Evolutionary conservation across 2,797 vertebrate genomes (phyloP), one percentile per base, ranked within the genome.

Genomic region (Chelidonichthys spinosus): DNA sequence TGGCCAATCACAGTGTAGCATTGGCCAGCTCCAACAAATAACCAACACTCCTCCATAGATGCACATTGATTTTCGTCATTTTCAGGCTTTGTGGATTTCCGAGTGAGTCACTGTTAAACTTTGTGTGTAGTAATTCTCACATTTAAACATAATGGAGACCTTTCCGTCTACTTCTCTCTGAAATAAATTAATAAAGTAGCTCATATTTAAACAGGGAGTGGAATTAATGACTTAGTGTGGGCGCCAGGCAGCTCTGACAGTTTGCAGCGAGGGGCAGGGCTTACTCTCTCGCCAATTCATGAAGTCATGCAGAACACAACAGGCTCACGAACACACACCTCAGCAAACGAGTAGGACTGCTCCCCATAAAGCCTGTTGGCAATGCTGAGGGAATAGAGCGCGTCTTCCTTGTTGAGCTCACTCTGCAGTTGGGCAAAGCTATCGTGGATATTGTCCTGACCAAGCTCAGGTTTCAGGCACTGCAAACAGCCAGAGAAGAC

Each of bases 281-380:
- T 32, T 32, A 49, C 7, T 17, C 17, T 32, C 33, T 43, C 6
- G 6, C 36, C 11, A 39, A 36, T 25, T 32, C 10, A 56, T 58
- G 0, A 8, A 56, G 17, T 46, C 2, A n/a, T 35, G 2, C 37
- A 33, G 33, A 43, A 11, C 15, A 56, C 8, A 43, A 46, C 25
- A 56, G 18, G 25, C 42, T 15, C 18, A 50, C 17, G 10, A 1
- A 33, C 11, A 84, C 73, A 35, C 36, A 97, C 96, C 33, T 90
- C 32, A 7, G 94, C 64, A 79, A 96, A 96, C 7, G 93, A 10
- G 62, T 84, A 96, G 0, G 92, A 89, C 69, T 93, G 76, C 33
- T 96, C 95, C 76, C 95, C 96, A 46, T 96, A 97, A 13, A 97
- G 93, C 6, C 93, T 89, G 79, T 93, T 97, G 8, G 95, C 96